These are phyloP conservation scores for Cheilosia impressa DNA, from an alignment of 2,888 invertebrate genomes.

Conservation along the genomic window DNA sequence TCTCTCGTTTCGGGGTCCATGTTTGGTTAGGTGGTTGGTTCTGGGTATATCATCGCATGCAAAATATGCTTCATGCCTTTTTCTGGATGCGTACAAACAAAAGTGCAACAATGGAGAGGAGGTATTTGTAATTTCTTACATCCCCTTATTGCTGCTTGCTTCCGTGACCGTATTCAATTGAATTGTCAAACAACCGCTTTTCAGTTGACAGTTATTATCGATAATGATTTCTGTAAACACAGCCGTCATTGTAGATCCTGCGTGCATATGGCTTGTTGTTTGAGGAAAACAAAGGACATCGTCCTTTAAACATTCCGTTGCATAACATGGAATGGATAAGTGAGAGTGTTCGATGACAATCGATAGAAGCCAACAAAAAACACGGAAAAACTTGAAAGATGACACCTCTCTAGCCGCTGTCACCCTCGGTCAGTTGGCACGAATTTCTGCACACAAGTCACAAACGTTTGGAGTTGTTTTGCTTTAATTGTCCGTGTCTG, in stretches of 20 bases:
- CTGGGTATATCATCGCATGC: conserved; percentile 49
- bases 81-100: conserved; percentile 51
- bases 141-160: conserved; percentile 75
- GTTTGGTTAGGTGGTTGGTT: conserved; percentile 71
- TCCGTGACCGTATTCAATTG: conserved; percentile 80
- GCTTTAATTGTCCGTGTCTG: conserved; percentile 14
- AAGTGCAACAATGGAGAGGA: conserved; percentile 69
- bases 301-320: conserved; percentile 71
- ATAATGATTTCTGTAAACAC: conserved; percentile 81
- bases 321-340: conserved; percentile 48
- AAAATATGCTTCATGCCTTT: conserved; percentile 72
- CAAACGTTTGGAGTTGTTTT: conserved; percentile 25
- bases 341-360: conserved; percentile 68
- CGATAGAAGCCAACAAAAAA: conserved; percentile 70
- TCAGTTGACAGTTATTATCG: conserved; percentile 76
- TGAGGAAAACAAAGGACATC: conserved; percentile 66
- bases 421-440: conserved; percentile 49
- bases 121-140: conserved; percentile 59
- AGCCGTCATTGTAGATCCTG: conserved; percentile 77
- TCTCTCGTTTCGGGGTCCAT: conserved; percentile 15
- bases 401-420: conserved; percentile 63
- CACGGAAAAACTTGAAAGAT: conserved; percentile 62
- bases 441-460: conserved; percentile 57
- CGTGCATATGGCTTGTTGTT: conserved; percentile 36
- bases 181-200: conserved; percentile 78